phyloP scores from a whole-genome alignment of 30 jellyfish, hydroid and myxozoan genomes.

The Kudoa iwatai region DNA sequence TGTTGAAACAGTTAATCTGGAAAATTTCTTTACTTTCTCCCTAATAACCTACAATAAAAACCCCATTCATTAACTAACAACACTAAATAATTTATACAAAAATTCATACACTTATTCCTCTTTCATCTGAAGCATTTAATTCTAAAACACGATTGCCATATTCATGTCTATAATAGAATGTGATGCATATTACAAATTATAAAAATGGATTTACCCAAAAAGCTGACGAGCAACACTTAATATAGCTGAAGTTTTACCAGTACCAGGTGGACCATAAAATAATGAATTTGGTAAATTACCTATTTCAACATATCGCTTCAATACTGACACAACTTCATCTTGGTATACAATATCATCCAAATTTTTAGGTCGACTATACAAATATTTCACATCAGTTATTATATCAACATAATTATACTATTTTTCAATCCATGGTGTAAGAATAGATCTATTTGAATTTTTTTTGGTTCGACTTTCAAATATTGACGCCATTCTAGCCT shows the following conservation, averaged over 20 bases:
- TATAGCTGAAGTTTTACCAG: conserved; percentile 58
- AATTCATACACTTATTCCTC: conserved; percentile 97
- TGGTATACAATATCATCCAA: conserved; percentile 46
- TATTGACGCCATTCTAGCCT: no score
- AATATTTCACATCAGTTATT: no score
- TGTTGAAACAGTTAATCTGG: conserved; percentile 55
- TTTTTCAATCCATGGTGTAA: no score
- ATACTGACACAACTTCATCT: conserved; percentile 61
- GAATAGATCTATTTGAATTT: no score
- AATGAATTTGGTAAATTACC: conserved; percentile 28
- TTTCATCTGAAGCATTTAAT: conserved; percentile 84
- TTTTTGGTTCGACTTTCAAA: no score
- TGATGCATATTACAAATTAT: neutral
- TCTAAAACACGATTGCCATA: conserved; percentile 32
- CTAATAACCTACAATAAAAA: conserved; percentile 29
- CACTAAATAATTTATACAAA: no score
- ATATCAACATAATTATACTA: no score
- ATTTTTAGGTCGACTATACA: conserved; percentile 51
- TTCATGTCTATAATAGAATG: conserved; percentile 13
- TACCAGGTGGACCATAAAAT: conserved; percentile 69
- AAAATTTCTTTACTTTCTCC: conserved; percentile 47
- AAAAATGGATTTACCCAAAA: conserved; percentile 9
- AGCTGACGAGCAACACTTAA: conserved; percentile 40
- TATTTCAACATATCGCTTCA: conserved; percentile 12
- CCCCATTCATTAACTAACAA: no score